A percentile compares a stretch with the other conserved stretches of the same genome.
phyloP scores from a whole-genome alignment of 2,888 invertebrate genomes.

The Hypsopygia costalis region DNA sequence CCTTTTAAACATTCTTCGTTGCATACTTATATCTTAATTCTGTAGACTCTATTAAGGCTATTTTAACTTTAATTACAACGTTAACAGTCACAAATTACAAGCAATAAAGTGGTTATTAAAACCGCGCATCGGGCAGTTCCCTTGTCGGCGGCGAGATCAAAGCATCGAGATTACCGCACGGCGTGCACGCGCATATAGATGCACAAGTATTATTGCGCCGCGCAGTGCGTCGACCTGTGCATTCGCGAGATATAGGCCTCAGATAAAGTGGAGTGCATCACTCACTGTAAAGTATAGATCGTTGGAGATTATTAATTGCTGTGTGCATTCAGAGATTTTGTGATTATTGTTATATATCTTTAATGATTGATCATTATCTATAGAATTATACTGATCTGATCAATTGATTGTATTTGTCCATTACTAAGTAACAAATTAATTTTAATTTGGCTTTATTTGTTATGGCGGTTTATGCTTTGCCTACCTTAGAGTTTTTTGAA shows the following conservation, averaged over 20 bases:
- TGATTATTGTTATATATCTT: background rate
- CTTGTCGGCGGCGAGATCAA: constrained; percentile 55
- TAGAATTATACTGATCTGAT: no score
- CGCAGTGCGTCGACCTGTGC: constrained; percentile 41
- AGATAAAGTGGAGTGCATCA: background rate
- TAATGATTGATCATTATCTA: no score
- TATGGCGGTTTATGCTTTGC: no score
- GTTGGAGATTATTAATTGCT: background rate
- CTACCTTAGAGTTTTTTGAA: no score
- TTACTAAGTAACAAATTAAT: no score
- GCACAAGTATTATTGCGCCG: constrained; percentile 34
- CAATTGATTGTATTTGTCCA: no score
- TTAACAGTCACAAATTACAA: constrained; percentile 50
- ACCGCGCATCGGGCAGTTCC: background rate
- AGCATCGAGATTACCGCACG: constrained; percentile 52
- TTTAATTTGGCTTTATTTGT: no score
- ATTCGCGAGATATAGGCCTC: background rate
- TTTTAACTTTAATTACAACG: constrained; percentile 35
- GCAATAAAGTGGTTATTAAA: constrained; percentile 40
- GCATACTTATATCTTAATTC: no score
- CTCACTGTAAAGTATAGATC: background rate
- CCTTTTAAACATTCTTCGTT: no score
- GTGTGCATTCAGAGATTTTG: background rate
- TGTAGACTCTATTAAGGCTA: constrained; percentile 33
- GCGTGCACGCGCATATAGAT: constrained; percentile 42